Conservation (phyloP, 2,797 vertebrate genomes). For the Balearica regulorum region DNA sequence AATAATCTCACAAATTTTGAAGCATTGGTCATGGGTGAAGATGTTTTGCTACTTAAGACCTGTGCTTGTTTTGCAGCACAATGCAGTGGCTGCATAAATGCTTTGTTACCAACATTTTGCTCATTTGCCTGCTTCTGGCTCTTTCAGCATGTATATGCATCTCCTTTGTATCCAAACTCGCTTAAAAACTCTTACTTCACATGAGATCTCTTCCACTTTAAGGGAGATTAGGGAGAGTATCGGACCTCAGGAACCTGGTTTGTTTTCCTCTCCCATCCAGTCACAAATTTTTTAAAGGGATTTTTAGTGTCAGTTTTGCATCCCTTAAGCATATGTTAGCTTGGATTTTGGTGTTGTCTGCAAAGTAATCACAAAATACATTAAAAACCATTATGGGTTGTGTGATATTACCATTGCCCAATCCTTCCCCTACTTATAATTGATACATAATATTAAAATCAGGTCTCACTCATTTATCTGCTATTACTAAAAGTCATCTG, state of each 20-base stretch:
- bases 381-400: not conserved
- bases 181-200: not conserved
- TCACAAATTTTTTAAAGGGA: not conserved
- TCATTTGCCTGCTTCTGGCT: not conserved
- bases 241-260: not conserved
- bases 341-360: not conserved
- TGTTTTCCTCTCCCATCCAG: slow-evolving; percentile 1
- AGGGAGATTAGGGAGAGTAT: not conserved
- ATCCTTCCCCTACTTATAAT: not conserved
- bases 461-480: not conserved
- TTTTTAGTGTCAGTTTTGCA: not conserved
- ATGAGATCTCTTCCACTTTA: not conserved
- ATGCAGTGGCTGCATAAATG: not conserved
- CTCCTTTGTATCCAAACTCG: not conserved
- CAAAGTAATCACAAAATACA: not conserved
- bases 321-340: not conserved
- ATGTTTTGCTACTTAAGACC: not conserved
- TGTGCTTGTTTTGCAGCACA: not conserved
- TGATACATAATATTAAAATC: not conserved
- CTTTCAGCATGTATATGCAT: not conserved
- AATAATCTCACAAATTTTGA: not conserved
- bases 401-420: not conserved
- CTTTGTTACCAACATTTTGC: not conserved
- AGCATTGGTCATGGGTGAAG: not conserved
- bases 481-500: not conserved